A percentile compares a stretch with the other conserved stretches of the same genome.
Conservation (phyloP, 2,888 invertebrate genomes). For the Parnassius smintheus region DNA sequence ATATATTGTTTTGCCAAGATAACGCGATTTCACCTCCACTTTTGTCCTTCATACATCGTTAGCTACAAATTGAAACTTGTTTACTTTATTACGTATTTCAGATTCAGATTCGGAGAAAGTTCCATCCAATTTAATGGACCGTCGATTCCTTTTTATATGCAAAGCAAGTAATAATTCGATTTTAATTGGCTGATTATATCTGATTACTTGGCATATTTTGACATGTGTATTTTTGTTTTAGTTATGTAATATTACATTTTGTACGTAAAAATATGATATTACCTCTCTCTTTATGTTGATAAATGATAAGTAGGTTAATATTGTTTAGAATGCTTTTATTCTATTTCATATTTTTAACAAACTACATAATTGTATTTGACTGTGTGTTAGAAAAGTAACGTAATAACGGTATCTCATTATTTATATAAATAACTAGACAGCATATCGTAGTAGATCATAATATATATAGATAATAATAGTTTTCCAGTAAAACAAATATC, state of each 20-base stretch:
- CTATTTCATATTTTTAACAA: too few species aligned
- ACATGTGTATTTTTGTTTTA: conserved; percentile 28
- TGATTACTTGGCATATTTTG: conserved; percentile 31
- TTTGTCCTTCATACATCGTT: conserved; percentile 42
- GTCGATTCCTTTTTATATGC: conserved; percentile 41
- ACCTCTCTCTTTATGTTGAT: too few species aligned
- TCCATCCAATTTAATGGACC: conserved; percentile 35
- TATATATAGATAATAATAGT: too few species aligned
- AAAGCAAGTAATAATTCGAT: conserved; percentile 44
- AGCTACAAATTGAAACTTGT: conserved; percentile 39
- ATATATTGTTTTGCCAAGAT: conserved; percentile 19
- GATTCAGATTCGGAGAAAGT: conserved; percentile 51
- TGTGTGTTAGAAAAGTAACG: too few species aligned
- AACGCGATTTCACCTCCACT: conserved; percentile 40
- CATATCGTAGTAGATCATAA: too few species aligned
- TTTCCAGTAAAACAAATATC: too few species aligned
- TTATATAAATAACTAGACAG: too few species aligned
- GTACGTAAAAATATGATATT: conserved; percentile 4
- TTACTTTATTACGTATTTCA: conserved; percentile 31
- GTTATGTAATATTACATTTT: conserved; percentile 27
- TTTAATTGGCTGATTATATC: conserved; percentile 52
- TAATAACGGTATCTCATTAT: too few species aligned
- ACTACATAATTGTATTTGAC: too few species aligned
- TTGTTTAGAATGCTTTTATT: too few species aligned
- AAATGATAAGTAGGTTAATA: too few species aligned